Evolutionary conservation across 2,888 invertebrate species (phyloP).

Genomic region (Leucophenga montana): DNA sequence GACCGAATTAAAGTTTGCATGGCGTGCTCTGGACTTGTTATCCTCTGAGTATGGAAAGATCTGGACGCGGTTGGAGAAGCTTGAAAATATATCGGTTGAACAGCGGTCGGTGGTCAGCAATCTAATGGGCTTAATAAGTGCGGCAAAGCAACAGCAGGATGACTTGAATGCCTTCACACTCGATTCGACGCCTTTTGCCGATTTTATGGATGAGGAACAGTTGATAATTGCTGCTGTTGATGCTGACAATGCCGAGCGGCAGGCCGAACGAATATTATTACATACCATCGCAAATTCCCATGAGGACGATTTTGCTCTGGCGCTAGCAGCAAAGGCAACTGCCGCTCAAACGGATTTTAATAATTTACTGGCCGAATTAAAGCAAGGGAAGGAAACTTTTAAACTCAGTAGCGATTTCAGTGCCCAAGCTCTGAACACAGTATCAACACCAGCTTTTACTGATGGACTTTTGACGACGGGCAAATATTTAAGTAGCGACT

Average conservation of each 20-base stretch:
- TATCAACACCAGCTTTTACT: neutral
- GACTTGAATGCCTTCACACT: constrained; percentile 20
- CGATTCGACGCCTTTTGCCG: neutral
- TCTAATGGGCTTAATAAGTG: constrained; percentile 76
- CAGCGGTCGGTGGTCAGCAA: constrained; percentile 93
- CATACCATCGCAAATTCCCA: constrained; percentile 4
- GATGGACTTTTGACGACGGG: neutral
- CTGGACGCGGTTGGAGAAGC: constrained; percentile 92
- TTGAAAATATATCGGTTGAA: constrained; percentile 88
- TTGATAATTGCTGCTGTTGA: constrained; percentile 41
- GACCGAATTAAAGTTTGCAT: constrained; percentile 92
- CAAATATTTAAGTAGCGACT: neutral
- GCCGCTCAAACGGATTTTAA: constrained; percentile 51
- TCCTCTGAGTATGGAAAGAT: constrained; percentile 94
- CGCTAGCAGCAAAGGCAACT: neutral
- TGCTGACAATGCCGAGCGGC: constrained; percentile 36
- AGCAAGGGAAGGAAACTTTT: constrained; percentile 28
- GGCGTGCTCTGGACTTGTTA: constrained; percentile 91
- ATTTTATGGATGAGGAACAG: constrained; percentile 36
- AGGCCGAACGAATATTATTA: constrained; percentile 15
- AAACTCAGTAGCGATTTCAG: constrained; percentile 19
- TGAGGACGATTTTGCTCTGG: neutral
- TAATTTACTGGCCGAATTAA: constrained; percentile 57
- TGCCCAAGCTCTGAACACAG: neutral
- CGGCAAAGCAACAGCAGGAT: constrained; percentile 46